A percentile compares a stretch with the other conserved stretches of the same genome.
phyloP scores from a whole-genome alignment of 2,888 invertebrate species.

The Phania funesta region DNA sequence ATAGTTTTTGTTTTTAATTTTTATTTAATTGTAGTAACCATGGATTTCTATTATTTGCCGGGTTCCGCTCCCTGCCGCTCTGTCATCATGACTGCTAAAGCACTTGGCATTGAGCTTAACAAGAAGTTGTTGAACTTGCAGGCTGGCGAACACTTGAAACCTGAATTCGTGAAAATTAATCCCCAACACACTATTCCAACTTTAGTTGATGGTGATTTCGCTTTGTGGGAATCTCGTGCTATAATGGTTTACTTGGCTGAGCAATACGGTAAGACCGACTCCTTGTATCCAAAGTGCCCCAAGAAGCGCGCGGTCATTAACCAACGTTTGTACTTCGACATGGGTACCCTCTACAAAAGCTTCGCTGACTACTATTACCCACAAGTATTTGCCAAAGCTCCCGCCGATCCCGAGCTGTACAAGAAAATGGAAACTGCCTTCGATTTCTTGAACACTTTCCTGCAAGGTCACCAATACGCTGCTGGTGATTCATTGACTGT shows the following conservation, averaged over 20 bases:
- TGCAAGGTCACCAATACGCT: slow-evolving; percentile 84
- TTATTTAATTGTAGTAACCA: slow-evolving; percentile 52
- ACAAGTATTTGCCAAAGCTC: slow-evolving; percentile 82
- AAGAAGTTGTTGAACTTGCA: slow-evolving; percentile 82
- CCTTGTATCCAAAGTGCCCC: slow-evolving; percentile 87
- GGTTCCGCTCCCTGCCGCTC: slow-evolving; percentile 85
- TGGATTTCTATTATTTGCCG: slow-evolving; percentile 84
- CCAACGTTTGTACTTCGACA: slow-evolving; percentile 88
- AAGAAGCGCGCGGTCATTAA: slow-evolving; percentile 87
- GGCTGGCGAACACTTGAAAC: slow-evolving; percentile 84
- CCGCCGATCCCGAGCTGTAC: slow-evolving; percentile 84
- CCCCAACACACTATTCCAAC: slow-evolving; percentile 92
- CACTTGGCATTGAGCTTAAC: slow-evolving; percentile 84
- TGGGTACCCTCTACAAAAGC: slow-evolving; percentile 86
- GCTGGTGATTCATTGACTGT: slow-evolving; percentile 87
- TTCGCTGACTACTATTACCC: slow-evolving; percentile 86
- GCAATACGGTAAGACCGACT: slow-evolving; percentile 87
- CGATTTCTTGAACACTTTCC: slow-evolving; percentile 85
- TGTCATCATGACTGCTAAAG: slow-evolving; percentile 84
- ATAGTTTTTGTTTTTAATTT: background rate
- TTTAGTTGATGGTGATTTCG: slow-evolving; percentile 88
- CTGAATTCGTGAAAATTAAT: slow-evolving; percentile 86
- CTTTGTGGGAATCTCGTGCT: slow-evolving; percentile 90
- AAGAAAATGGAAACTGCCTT: slow-evolving; percentile 85
- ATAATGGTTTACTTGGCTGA: slow-evolving; percentile 88